Base-by-base conservation (phyloP, 2,888 invertebrate species). In the Pycnomerus fuliginosus region DNA sequence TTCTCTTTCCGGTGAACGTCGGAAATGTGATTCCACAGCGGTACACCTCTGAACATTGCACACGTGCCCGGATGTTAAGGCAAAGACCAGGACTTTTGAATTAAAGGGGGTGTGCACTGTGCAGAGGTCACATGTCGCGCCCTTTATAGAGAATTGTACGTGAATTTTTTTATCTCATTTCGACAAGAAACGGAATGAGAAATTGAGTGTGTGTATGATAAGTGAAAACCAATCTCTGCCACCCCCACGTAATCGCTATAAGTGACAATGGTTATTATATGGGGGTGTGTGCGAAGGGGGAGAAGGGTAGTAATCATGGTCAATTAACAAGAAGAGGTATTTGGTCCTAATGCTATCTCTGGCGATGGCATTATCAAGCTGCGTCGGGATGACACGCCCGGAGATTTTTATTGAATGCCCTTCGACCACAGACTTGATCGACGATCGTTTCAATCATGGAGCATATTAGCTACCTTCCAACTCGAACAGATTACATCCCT, bases 281-380 rank as follows among this genome's bases (percentile, higher is more conserved):
- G 44, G 50, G 51, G 53, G 50, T 28, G 35, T 5, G 27, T 37
- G 37, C 51, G 54, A 52, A 49, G 50, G 51, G 56, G 49, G 55
- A 49, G 54, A 56, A 56, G 53, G 54, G 55, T 57, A 60, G 60
- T 64, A 65, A 66, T 66, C 66, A 64, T 63, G 64, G 64, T 62
- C 66, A 66, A 66, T 66, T 66, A 66, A 63, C 64, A 58, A 52
- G 54, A 60, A 61, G 63, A 61, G 61, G 60, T 64, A 64, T 65
- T 63, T 63, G 64, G 58, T 59, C 55, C 56, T 65, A 62, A 55
- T 64, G 59, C 51, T 59, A 64, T 61, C 62, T 61, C 62, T 56
- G 57, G 52, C 53, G 58, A 53, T 60, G 59, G 55, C 59, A 62
- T 62, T 63, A 42, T 48, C 48, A 42, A 38, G 43, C 43, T 48